A percentile compares a stretch with the other conserved stretches of the same genome.
These are phyloP conservation scores for Scarus forsteni DNA, from an alignment of 2,797 vertebrate species.

Conservation along the genomic window DNA sequence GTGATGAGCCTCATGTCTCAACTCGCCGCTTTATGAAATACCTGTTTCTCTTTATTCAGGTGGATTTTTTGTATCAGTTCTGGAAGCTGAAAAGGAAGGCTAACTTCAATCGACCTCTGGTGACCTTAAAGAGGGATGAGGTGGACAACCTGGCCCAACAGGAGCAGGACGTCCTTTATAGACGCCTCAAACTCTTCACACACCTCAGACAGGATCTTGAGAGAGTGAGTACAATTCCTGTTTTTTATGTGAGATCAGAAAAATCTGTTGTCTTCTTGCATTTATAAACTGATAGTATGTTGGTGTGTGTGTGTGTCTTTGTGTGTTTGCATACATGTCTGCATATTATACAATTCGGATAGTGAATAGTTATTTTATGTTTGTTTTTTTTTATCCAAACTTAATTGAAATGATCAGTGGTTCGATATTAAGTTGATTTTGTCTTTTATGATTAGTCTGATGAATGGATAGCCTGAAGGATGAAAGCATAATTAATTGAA, in stretches of 20 bases:
- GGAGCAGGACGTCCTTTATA: slow-evolving; percentile 96
- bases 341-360: slow-evolving; percentile 3
- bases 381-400: slow-evolving; percentile 25
- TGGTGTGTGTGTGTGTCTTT: neutral
- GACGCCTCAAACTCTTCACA: slow-evolving; percentile 95
- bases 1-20: neutral
- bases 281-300: neutral
- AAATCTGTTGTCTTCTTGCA: neutral
- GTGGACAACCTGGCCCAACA: slow-evolving; percentile 98
- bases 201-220: slow-evolving; percentile 97
- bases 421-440: slow-evolving; percentile 49
- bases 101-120: slow-evolving; percentile 92
- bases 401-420: slow-evolving; percentile 58
- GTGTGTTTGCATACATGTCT: neutral
- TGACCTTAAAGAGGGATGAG: slow-evolving; percentile 93
- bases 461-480: slow-evolving; percentile 55
- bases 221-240: slow-evolving; percentile 86
- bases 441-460: slow-evolving; percentile 52
- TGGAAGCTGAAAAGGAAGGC: slow-evolving; percentile 97
- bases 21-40: neutral
- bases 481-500: slow-evolving; percentile 44
- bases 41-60: slow-evolving; percentile 58
- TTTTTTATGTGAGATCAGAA: neutral
- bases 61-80: slow-evolving; percentile 97
- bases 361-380: slow-evolving; percentile 35